Evolutionary conservation across 2,888 invertebrate species (phyloP).

Genomic region (Crematogaster levior): DNA sequence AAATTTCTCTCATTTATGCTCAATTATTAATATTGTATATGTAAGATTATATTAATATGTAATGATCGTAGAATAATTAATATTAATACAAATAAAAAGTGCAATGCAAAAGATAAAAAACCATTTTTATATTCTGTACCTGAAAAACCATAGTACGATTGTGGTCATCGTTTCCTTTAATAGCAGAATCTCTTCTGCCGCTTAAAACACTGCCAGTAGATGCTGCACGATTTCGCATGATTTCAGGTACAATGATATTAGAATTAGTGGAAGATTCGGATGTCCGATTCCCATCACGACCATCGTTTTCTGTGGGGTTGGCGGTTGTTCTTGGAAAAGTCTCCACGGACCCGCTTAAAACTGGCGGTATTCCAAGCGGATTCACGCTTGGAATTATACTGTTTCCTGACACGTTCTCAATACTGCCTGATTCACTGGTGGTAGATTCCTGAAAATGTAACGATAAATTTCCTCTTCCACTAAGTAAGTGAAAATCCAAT

Average conservation of each 20-base stretch:
- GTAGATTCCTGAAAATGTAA: slow-evolving; percentile 79
- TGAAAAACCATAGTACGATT: slow-evolving; percentile 98
- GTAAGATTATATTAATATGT: not conserved
- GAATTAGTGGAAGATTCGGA: slow-evolving; percentile 71
- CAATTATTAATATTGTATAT: not conserved
- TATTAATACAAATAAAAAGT: not conserved
- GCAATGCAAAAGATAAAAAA: not conserved
- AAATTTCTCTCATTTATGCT: not conserved
- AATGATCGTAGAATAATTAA: not conserved
- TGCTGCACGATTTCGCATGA: slow-evolving; percentile 85
- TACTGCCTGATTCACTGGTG: slow-evolving; percentile 81
- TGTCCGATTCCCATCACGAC: slow-evolving; percentile 68
- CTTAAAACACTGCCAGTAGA: slow-evolving; percentile 85
- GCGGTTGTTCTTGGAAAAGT: slow-evolving; percentile 75
- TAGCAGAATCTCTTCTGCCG: slow-evolving; percentile 80
- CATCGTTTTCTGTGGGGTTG: slow-evolving; percentile 70
- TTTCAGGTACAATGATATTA: slow-evolving; percentile 80
- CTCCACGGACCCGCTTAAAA: slow-evolving; percentile 81
- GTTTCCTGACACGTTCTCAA: slow-evolving; percentile 81
- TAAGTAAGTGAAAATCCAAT: not conserved
- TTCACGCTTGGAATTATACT: slow-evolving; percentile 83
- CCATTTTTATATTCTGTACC: slow-evolving; percentile 85
- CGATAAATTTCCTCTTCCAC: not conserved
- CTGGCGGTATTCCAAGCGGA: slow-evolving; percentile 72
- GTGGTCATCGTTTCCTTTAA: slow-evolving; percentile 87